Evolutionary conservation across 2,113 vertebrate genomes (phyloP).

Genomic region (Cebidichthys violaceus): DNA sequence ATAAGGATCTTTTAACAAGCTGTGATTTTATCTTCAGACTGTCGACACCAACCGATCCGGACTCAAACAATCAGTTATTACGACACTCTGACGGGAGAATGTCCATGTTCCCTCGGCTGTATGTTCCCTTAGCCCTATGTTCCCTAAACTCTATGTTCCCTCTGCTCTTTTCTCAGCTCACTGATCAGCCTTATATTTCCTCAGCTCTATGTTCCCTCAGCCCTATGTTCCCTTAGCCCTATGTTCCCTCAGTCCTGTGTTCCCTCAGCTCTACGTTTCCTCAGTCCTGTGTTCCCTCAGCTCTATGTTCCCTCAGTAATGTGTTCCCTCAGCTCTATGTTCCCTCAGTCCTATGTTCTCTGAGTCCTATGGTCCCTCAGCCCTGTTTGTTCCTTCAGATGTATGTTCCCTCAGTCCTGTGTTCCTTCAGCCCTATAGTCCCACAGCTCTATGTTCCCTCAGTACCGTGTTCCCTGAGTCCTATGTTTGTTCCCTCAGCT

Average conservation of each 20-base stretch:
- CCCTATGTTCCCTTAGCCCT: neutral
- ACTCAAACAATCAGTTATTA: too few species aligned
- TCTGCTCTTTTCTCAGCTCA: too few species aligned
- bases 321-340: too few species aligned
- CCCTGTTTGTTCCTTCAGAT: too few species aligned
- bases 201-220: neutral
- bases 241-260: neutral
- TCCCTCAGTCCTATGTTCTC: neutral
- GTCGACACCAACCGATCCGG: too few species aligned
- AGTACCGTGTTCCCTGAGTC: neutral
- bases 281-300: neutral
- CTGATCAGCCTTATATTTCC: too few species aligned
- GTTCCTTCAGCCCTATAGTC: neutral
- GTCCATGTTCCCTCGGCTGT: too few species aligned
- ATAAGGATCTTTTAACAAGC: neutral
- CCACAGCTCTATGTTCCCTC: neutral
- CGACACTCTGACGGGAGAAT: too few species aligned
- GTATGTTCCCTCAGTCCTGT: neutral
- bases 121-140: too few species aligned
- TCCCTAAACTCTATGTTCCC: too few species aligned
- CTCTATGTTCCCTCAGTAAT: neutral
- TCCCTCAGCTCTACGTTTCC: neutral
- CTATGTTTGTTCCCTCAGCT: neutral
- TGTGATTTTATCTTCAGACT: neutral
- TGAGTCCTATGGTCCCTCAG: neutral